These are phyloP conservation scores for Pachycephus smyrnensis DNA, from an alignment of 2,888 invertebrate genomes.

Conservation along the genomic window DNA sequence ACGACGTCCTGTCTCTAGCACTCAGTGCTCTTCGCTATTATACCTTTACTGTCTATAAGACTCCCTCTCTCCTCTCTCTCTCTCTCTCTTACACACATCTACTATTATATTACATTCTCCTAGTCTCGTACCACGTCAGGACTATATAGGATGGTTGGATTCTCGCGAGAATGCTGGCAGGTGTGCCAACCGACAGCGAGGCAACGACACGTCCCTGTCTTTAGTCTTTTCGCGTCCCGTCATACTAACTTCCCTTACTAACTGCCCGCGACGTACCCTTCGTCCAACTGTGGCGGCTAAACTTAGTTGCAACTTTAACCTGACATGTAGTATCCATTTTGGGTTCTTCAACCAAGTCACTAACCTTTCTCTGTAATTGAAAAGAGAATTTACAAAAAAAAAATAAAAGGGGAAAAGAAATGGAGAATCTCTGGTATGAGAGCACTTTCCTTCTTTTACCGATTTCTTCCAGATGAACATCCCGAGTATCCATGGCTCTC, in stretches of 20 bases:
- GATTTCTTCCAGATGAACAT: not conserved
- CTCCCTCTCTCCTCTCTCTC: slow-evolving; percentile 11
- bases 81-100: not conserved
- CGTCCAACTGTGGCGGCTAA: slow-evolving; percentile 26
- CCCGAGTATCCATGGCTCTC: slow-evolving; percentile 19
- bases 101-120: not conserved
- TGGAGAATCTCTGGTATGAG: not conserved
- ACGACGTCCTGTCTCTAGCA: not conserved
- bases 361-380: not conserved
- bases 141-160: not conserved
- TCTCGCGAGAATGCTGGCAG: slow-evolving; percentile 52
- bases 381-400: not conserved
- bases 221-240: slow-evolving; percentile 40
- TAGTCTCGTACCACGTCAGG: not conserved
- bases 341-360: not conserved
- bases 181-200: slow-evolving; percentile 54
- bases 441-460: not conserved
- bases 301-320: slow-evolving; percentile 46
- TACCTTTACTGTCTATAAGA: not conserved
- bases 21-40: not conserved
- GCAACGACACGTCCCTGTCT: slow-evolving; percentile 45
- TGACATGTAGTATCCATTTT: not conserved
- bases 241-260: slow-evolving; percentile 37
- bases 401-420: not conserved
- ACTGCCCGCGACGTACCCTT: slow-evolving; percentile 37